Conservation (phyloP, 35 echinoderm and acorn worm genomes). For the Strongylocentrotus purpuratus region DNA sequence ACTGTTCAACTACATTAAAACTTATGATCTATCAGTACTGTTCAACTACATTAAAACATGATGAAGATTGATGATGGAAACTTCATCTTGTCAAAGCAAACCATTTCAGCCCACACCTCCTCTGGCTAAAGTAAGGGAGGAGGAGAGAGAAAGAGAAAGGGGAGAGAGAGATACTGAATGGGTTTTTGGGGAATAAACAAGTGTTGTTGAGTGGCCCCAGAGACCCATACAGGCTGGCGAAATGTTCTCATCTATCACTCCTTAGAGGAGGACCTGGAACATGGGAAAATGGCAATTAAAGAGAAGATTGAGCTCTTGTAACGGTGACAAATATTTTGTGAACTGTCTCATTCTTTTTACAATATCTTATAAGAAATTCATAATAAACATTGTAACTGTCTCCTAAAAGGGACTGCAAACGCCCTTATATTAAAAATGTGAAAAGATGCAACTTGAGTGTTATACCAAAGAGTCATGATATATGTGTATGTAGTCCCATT, state of each 20-base stretch:
- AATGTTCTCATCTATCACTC: constrained; percentile 11
- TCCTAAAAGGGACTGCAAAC: too few species aligned
- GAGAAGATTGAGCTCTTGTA: not conserved
- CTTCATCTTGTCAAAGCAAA: not conserved
- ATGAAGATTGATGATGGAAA: constrained; percentile 18
- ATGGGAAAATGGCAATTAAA: not conserved
- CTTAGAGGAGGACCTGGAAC: not conserved
- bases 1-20: not conserved
- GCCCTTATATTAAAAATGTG: too few species aligned
- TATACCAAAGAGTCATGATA: too few species aligned
- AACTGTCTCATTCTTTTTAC: too few species aligned
- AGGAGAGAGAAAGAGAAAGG: too few species aligned
- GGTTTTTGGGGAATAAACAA: not conserved
- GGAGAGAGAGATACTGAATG: not conserved
- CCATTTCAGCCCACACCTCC: not conserved
- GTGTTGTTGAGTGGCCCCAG: not conserved
- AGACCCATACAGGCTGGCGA: not conserved
- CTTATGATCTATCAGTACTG: not conserved
- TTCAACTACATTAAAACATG: not conserved
- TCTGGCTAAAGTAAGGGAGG: not conserved
- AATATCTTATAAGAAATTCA: too few species aligned
- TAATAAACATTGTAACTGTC: too few species aligned
- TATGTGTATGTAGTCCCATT: too few species aligned
- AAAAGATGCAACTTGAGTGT: too few species aligned
- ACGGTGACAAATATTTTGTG: too few species aligned